A percentile compares a stretch with the other conserved stretches of the same genome.
These are phyloP conservation scores for Aporrectodea caliginosa DNA, from an alignment of 1,140 invertebrate species.

Conservation along the genomic window DNA sequence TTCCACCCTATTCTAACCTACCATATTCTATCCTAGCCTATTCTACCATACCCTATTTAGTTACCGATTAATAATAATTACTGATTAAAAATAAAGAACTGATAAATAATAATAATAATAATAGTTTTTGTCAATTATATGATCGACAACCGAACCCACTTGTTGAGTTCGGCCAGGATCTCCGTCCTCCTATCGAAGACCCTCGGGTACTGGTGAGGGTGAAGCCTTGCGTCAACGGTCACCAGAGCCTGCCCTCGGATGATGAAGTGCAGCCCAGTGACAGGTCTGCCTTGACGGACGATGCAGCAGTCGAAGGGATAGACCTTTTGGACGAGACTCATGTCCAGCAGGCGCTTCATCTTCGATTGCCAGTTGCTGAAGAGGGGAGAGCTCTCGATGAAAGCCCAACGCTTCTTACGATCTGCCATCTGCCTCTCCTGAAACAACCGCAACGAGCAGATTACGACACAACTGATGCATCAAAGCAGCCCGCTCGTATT, in stretches of 20 bases:
- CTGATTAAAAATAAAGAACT: too few species aligned
- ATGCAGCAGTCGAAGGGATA: background rate
- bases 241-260: background rate
- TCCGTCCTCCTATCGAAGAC: background rate
- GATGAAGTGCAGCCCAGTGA: background rate
- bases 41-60: too few species aligned
- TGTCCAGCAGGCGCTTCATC: background rate
- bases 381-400: background rate
- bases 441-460: too few species aligned
- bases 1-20: too few species aligned
- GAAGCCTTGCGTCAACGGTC: background rate
- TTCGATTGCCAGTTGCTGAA: background rate
- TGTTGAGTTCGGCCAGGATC: background rate
- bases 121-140: too few species aligned
- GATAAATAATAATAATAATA: too few species aligned
- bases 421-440: background rate
- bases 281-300: background rate
- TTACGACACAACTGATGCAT: too few species aligned
- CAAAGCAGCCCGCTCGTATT: too few species aligned
- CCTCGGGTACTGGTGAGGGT: background rate
- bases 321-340: background rate
- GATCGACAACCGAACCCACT: too few species aligned
- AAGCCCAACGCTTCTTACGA: background rate
- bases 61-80: too few species aligned
- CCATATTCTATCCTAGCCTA: too few species aligned